phyloP scores from a whole-genome alignment of 2,888 invertebrate genomes.

The Orchesellides sinensis region DNA sequence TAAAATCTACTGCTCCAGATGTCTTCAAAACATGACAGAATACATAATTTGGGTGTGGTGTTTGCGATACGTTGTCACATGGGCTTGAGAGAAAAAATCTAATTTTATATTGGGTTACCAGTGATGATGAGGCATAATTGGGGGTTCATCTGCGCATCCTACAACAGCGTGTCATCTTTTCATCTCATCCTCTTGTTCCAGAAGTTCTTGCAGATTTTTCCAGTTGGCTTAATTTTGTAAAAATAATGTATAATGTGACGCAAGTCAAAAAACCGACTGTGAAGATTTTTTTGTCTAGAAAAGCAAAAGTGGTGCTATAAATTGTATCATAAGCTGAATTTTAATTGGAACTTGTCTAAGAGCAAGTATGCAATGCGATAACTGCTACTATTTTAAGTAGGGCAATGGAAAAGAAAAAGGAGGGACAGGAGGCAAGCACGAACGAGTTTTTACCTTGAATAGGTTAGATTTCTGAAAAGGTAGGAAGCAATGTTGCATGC shows the following conservation, averaged over 20 bases:
- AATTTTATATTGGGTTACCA: no score
- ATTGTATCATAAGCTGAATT: slow-evolving; percentile 2
- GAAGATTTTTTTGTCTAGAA: background rate
- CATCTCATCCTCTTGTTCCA: background rate
- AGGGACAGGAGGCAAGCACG: no score
- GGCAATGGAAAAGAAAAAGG: no score
- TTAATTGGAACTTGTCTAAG: slow-evolving; percentile 11
- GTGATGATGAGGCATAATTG: background rate
- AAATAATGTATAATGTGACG: background rate
- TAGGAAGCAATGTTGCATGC: no score
- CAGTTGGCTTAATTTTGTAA: background rate
- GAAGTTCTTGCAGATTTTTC: no score
- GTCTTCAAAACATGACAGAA: background rate
- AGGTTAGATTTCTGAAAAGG: no score
- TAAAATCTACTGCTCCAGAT: background rate
- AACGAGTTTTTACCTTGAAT: no score
- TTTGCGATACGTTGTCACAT: background rate
- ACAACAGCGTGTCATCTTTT: background rate
- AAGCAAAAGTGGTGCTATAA: background rate
- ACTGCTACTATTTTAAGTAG: no score
- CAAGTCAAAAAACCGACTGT: background rate
- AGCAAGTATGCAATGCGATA: no score
- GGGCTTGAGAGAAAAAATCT: background rate
- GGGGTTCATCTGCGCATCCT: background rate
- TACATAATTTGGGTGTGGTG: slow-evolving; percentile 22